Evolutionary conservation across 2,888 invertebrate genomes (phyloP), one percentile per base, ranked within the genome.

Genomic region (Amblyjoppa fuscipennis): DNA sequence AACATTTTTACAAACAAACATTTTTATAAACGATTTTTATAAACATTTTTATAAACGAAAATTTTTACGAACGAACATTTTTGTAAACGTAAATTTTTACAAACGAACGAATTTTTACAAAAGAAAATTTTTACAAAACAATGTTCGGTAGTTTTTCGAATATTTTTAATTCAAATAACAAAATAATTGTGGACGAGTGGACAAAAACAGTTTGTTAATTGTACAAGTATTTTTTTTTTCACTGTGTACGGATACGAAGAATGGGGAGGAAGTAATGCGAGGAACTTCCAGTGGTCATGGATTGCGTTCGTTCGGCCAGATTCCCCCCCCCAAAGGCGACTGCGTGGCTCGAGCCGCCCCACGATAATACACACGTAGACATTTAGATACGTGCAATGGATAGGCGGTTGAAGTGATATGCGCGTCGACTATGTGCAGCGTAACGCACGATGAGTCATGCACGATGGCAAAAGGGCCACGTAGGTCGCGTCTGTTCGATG

Each of bases 401-500:
- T 51, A 53, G 66, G 31, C 41, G 73, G 49, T 49, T 75, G 51
- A 77, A 81, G 77, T 64, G 71, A 59, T 73, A 76, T 49, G 20
- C 41, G 41, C 66, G 66, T 69, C 6, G 28, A 11, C 20, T 16
- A 73, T 68, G 53, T 56, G 53, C 79, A 71, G 28, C 70, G 75
- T 71, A 66, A 80, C 71, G 56, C 64, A 71, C 49, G 45, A 59
- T 83, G 83, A 80, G 75, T 83, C 83, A 83, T 75, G 75, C 20
- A 20, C 53, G 41, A 70, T 53, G 64, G 11, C 41, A 61, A 64
- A 51, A 56, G n/a, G n/a, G 61, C 61, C 61, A 51, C 79, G 69
- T 70, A 64, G 64, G 38, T 34, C 64, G 70, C 75, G 45, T 13
- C 9, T 31, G 41, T 61, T 70, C 61, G 38, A 13, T 41, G 41